These are phyloP conservation scores for Neofelis nebulosa DNA, from an alignment of 2,113 vertebrate species.

Conservation along the genomic window DNA sequence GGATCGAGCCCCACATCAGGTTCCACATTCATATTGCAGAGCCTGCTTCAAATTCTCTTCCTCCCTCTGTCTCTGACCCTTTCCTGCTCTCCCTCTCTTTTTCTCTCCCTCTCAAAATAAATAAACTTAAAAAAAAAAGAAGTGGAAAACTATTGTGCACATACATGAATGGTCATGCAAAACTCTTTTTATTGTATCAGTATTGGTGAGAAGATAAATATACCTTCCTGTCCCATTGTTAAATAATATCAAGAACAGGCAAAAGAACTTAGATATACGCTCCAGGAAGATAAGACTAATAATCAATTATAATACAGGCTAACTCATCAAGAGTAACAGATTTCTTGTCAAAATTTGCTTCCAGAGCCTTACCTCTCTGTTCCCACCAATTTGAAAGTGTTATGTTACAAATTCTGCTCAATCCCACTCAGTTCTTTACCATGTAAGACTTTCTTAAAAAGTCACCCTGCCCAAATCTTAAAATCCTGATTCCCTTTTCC, in stretches of 20 bases:
- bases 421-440: not conserved
- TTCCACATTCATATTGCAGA: too few species aligned
- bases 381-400: not conserved
- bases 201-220: not conserved
- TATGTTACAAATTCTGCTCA: not conserved
- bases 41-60: too few species aligned
- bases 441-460: not conserved
- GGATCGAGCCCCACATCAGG: too few species aligned
- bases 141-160: not conserved
- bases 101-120: too few species aligned
- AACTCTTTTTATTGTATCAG: not conserved
- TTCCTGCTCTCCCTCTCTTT: too few species aligned
- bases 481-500: not conserved
- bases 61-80: too few species aligned
- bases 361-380: not conserved
- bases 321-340: not conserved
- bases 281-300: not conserved
- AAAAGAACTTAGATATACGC: not conserved
- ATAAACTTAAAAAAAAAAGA: too few species aligned
- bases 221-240: not conserved
- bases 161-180: not conserved
- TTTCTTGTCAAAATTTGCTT: not conserved
- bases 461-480: fast-evolving
- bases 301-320: not conserved
- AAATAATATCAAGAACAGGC: not conserved